Percentiles rank a stretch among this genome's conserved stretches.
Conservation (phyloP, 2,888 invertebrate species). For the Catonia carolina region DNA sequence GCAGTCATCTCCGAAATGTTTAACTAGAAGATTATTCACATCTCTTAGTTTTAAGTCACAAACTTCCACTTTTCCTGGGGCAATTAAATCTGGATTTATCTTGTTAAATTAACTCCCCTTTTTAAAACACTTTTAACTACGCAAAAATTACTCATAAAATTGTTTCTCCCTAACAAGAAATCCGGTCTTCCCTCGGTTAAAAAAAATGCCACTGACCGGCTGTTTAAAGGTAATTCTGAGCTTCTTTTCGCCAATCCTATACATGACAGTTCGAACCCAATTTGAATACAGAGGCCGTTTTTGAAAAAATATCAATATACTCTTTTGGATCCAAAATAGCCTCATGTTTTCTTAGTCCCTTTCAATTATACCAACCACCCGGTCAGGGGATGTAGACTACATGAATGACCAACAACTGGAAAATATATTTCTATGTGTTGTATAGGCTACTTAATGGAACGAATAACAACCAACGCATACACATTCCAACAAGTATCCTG, state of each 20-base stretch:
- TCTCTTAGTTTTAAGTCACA: background rate
- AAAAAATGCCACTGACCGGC: background rate
- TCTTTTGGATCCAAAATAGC: background rate
- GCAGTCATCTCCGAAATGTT: background rate
- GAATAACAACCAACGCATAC: background rate
- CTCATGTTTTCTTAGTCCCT: conserved; percentile 3
- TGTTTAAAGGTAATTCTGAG: background rate
- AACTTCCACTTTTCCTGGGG: background rate
- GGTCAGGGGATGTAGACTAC: too few species aligned
- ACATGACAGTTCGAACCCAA: background rate
- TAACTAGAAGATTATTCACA: background rate
- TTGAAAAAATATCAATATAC: conserved; percentile 3
- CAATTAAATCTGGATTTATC: background rate
- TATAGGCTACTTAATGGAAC: background rate
- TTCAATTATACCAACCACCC: background rate
- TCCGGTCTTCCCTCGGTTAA: background rate
- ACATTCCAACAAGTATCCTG: background rate
- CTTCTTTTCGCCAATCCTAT: background rate
- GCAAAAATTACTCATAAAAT: background rate
- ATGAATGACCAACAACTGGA: conserved; percentile 2
- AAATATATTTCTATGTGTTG: background rate
- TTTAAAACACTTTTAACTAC: background rate
- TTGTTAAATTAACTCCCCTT: background rate
- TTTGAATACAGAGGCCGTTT: background rate
- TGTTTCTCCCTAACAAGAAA: background rate